Conservation (phyloP, 2,888 invertebrate genomes). For the Girardia tigrina region DNA sequence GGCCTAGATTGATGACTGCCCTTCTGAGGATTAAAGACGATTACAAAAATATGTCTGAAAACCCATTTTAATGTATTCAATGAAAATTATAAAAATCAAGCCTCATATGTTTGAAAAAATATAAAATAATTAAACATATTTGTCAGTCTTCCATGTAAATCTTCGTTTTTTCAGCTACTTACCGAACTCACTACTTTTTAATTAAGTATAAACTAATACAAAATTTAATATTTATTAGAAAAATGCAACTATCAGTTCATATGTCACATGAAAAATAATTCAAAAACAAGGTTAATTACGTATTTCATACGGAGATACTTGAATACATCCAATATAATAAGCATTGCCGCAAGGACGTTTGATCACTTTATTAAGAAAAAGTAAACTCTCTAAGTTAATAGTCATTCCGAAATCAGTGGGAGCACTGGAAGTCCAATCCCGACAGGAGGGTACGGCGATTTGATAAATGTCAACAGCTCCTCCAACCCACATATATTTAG, state of each 20-base stretch:
- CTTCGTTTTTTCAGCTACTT: too few species aligned
- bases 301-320: neutral
- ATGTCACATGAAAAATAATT: conserved; percentile 10
- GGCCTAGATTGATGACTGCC: too few species aligned
- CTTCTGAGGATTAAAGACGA: too few species aligned
- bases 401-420: conserved; percentile 13
- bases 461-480: neutral
- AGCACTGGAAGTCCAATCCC: conserved; percentile 3
- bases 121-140: too few species aligned
- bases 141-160: too few species aligned
- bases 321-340: conserved; percentile 13
- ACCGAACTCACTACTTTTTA: too few species aligned
- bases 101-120: too few species aligned
- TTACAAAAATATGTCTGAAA: too few species aligned
- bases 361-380: neutral
- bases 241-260: neutral
- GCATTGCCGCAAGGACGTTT: conserved; percentile 2
- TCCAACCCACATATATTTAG: conserved; percentile 2
- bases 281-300: neutral
- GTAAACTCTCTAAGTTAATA: neutral
- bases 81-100: neutral
- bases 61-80: neutral
- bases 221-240: neutral
- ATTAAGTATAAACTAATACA: too few species aligned
- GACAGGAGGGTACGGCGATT: neutral